Conservation (phyloP, 23 tunicate species). For the Trididemnum clinides region DNA sequence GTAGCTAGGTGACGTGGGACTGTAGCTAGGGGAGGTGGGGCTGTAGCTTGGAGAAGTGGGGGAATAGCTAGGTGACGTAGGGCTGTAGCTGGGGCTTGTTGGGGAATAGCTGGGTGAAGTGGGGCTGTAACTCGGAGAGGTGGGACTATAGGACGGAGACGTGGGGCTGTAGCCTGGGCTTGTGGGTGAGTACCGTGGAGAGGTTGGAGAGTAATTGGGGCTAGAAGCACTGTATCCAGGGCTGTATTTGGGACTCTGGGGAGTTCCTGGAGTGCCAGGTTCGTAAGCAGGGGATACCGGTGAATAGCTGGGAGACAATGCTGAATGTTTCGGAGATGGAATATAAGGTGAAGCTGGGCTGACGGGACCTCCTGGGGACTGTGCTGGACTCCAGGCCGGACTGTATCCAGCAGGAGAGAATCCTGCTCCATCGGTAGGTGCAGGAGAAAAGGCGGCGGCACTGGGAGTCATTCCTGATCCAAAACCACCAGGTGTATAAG, state of each 20-base stretch:
- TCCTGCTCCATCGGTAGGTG: conserved; percentile 85
- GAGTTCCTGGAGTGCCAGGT: conserved; percentile 97
- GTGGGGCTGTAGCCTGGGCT: conserved; percentile 84
- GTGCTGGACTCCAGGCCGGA: conserved; percentile 95
- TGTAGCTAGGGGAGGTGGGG: conserved; percentile 86
- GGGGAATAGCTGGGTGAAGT: conserved; percentile 85
- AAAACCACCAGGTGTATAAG: conserved; percentile 89
- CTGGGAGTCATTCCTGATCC: conserved; percentile 95
- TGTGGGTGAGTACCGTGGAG: conserved; percentile 89
- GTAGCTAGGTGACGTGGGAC: conserved; percentile 89
- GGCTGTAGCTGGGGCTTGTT: conserved; percentile 87
- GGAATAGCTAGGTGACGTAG: conserved; percentile 89
- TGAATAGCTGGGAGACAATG: conserved; percentile 92
- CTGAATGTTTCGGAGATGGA: conserved; percentile 96
- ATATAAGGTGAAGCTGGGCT: conserved; percentile 97
- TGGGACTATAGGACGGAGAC: conserved; percentile 78
- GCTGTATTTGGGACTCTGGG: conserved; percentile 82
- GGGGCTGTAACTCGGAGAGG: conserved; percentile 61
- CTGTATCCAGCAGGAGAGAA: conserved; percentile 97
- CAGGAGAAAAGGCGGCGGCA: conserved; percentile 97
- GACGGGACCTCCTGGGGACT: conserved; percentile 86
- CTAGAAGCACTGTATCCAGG: conserved; percentile 84
- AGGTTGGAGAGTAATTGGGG: conserved; percentile 92
- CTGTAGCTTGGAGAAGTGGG: conserved; percentile 96
- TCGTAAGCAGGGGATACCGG: conserved; percentile 94